Percentiles rank a stretch among this genome's conserved stretches.
These are phyloP conservation scores for Alcedo quadribrachys DNA, from an alignment of 2,797 vertebrate species.

Conservation along the genomic window DNA sequence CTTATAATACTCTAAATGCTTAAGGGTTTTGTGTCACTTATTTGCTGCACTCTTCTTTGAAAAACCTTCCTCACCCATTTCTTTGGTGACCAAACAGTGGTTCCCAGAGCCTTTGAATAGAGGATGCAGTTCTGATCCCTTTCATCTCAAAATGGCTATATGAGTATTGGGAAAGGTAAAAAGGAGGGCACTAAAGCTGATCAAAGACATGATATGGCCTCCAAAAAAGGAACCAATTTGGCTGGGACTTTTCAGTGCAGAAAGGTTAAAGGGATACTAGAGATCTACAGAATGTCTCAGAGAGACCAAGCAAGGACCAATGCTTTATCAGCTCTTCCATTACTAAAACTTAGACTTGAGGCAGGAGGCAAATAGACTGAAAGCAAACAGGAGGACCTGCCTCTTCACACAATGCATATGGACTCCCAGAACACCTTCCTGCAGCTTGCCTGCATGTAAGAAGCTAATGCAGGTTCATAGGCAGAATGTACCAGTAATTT, in stretches of 20 bases:
- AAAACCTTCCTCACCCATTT: not conserved
- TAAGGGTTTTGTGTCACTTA: not conserved
- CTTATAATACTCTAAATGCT: not conserved
- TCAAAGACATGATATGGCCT: not conserved
- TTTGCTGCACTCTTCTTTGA: not conserved
- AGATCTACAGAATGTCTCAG: not conserved
- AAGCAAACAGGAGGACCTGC: not conserved
- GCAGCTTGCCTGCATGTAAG: not conserved
- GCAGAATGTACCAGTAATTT: not conserved
- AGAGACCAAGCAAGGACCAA: not conserved
- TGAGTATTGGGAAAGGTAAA: not conserved
- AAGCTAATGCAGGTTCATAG: not conserved
- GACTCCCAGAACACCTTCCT: not conserved
- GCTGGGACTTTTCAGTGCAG: not conserved
- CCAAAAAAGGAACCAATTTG: not conserved
- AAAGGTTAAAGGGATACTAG: not conserved
- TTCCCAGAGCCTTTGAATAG: not conserved
- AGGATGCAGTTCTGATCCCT: not conserved
- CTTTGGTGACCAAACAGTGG: accelerated
- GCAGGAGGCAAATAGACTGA: not conserved
- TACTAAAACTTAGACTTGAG: not conserved
- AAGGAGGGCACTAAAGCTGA: not conserved
- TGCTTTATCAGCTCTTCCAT: not conserved
- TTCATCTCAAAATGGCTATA: not conserved
- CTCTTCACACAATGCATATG: not conserved